Conservation (phyloP, 2,888 invertebrate species). For the Anticlea derivata region DNA sequence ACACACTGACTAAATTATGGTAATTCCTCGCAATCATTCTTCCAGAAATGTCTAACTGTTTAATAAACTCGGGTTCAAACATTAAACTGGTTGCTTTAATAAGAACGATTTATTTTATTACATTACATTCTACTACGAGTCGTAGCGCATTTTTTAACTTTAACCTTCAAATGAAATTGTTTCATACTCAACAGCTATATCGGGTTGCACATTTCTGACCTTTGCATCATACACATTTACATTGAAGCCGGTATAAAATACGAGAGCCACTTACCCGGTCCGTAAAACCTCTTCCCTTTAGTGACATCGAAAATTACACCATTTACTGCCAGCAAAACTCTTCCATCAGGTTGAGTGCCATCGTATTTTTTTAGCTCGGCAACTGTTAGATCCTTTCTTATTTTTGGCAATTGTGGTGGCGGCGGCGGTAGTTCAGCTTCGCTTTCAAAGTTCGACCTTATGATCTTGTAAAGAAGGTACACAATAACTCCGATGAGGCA, state of each 20-base stretch:
- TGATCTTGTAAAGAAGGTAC: slow-evolving; percentile 86
- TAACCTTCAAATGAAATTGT: slow-evolving; percentile 20
- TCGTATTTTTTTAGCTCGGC: slow-evolving; percentile 93
- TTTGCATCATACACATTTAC: slow-evolving; percentile 32
- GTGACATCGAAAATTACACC: slow-evolving; percentile 98
- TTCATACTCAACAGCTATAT: slow-evolving; percentile 4
- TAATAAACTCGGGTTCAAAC: slow-evolving; percentile 12
- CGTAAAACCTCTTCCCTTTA: slow-evolving; percentile 94
- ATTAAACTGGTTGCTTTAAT: background rate
- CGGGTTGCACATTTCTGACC: slow-evolving; percentile 32
- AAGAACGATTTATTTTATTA: background rate
- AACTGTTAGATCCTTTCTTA: slow-evolving; percentile 94
- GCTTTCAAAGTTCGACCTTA: slow-evolving; percentile 75
- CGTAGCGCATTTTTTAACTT: background rate
- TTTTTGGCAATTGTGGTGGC: slow-evolving; percentile 87
- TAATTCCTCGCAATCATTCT: slow-evolving; percentile 23
- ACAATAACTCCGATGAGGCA: slow-evolving; percentile 66
- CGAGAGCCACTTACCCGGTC: slow-evolving; percentile 88
- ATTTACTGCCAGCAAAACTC: slow-evolving; percentile 96
- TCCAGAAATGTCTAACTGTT: slow-evolving; percentile 15
- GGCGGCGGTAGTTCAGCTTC: slow-evolving; percentile 62
- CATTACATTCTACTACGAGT: background rate
- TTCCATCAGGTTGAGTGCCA: slow-evolving; percentile 93
- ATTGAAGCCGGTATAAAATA: slow-evolving; percentile 30
- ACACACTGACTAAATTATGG: slow-evolving; percentile 24